Evolutionary conservation across 2,888 invertebrate species (phyloP).

Genomic region (Caenorhabditis sp.): DNA sequence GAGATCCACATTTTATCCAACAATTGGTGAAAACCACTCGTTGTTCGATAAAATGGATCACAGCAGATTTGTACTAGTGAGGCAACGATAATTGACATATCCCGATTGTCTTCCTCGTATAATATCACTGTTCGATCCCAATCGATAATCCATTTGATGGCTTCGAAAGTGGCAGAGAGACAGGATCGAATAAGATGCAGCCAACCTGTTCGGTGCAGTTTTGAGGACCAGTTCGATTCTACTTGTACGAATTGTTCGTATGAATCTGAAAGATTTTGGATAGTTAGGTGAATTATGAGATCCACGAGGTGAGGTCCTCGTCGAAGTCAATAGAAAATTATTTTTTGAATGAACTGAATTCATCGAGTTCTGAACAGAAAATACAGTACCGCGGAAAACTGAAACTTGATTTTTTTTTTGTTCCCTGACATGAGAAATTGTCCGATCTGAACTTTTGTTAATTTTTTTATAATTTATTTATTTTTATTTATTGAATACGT

Average conservation of each 20-base stretch:
- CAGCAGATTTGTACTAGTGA: slow-evolving; percentile 85
- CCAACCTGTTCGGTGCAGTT: slow-evolving; percentile 80
- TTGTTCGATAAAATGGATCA: slow-evolving; percentile 74
- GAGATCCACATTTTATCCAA: slow-evolving; percentile 80
- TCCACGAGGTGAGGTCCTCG: no score
- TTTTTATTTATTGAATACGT: no score
- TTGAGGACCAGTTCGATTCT: slow-evolving; percentile 71
- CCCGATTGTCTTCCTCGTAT: slow-evolving; percentile 79
- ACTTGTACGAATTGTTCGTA: slow-evolving; percentile 66
- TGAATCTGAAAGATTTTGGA: slow-evolving; percentile 51
- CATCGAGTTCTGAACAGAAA: no score
- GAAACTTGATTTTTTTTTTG: no score
- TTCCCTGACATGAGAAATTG: no score
- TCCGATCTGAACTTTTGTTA: no score
- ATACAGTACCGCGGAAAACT: no score
- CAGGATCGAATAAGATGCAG: slow-evolving; percentile 77
- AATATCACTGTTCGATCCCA: slow-evolving; percentile 43
- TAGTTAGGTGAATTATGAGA: no score
- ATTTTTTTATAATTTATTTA: no score
- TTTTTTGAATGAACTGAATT: no score
- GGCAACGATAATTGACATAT: slow-evolving; percentile 83
- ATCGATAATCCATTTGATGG: slow-evolving; percentile 40
- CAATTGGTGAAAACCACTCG: slow-evolving; percentile 31
- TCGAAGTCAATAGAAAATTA: no score
- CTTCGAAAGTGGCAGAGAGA: slow-evolving; percentile 28